Base-by-base conservation (phyloP, 2,888 invertebrate genomes). In the Diloba caeruleocephala region DNA sequence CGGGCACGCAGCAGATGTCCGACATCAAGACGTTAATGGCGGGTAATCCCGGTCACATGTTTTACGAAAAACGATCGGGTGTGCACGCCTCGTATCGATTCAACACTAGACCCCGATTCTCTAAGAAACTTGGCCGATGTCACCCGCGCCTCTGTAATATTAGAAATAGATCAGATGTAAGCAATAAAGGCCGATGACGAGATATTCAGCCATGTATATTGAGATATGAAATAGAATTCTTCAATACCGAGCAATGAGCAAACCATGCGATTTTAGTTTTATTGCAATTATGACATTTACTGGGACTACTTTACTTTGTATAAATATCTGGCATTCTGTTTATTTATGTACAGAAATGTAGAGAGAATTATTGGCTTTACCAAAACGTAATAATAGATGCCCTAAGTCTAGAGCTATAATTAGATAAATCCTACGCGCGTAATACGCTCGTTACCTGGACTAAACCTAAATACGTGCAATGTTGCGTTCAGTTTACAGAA, bases 1-100 rank as follows among this genome's bases (percentile, higher is more conserved):
- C 71, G 81, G 77, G 70, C 76, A 67, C 74, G 78, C 81, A 79
- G 80, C 92, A 91, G 86, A 87, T 92, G 92, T 83, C 79, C 55
- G 85, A 85, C 86, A 90, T 91, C 87, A 89, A 90, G 92, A 90
- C 88, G 86, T 91, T 88, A n/a, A 89, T 80, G 70, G 87, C 79
- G 85, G 84, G 87, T 86, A 87, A 90, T 89, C 87, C 87, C 78
- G 79, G 73, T 87, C 87, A 83, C 79, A 81, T 85, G 84, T 78
- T 77, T 76, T 68, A 82, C 75, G 79, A 79, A 84, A 88, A 89
- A 86, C 83, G 83, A 85, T 84, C 82, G 81, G 72, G 74, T 68
- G 73, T 55, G 70, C 53, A 57, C 42, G 42, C 38, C 51, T 51
- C 57, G 33, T 68, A 74, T 70, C 52, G 70, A 72, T 68, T 67